A percentile compares a stretch with the other conserved stretches of the same genome.
phyloP scores from a whole-genome alignment of 2,888 invertebrate species.

The Megalurothrips usitatus region DNA sequence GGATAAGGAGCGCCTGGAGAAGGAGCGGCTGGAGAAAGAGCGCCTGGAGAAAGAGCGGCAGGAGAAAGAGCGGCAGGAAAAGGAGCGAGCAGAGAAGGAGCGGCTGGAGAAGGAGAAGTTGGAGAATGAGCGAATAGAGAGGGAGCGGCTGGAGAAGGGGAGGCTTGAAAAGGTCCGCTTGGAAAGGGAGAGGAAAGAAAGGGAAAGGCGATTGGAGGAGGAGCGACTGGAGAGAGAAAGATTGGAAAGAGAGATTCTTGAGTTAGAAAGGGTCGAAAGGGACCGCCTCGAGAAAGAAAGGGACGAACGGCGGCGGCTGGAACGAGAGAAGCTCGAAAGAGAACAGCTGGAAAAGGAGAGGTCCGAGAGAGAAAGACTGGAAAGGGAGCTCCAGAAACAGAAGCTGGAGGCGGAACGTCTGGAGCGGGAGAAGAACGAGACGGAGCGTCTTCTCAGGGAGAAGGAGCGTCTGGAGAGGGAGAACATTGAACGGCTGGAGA shows the following conservation, averaged over 20 bases:
- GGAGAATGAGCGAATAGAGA: slow-evolving; percentile 60
- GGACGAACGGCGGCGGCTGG: not conserved
- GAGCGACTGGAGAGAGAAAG: slow-evolving; percentile 49
- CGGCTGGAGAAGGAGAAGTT: slow-evolving; percentile 76
- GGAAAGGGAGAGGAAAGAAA: slow-evolving; percentile 56
- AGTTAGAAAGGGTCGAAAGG: not conserved
- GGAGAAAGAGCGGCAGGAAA: slow-evolving; percentile 68
- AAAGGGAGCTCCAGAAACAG: slow-evolving; percentile 57
- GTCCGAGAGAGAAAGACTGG: not conserved
- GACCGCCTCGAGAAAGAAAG: not conserved
- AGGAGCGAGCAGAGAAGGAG: slow-evolving; percentile 44
- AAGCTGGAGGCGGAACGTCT: slow-evolving; percentile 71
- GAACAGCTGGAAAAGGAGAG: not conserved
- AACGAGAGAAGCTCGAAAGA: not conserved
- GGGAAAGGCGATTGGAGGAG: slow-evolving; percentile 70
- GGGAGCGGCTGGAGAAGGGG: not conserved
- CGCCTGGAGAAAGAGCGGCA: slow-evolving; percentile 76
- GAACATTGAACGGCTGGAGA: slow-evolving; percentile 56
- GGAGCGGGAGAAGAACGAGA: slow-evolving; percentile 77
- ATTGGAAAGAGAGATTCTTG: slow-evolving; percentile 11
- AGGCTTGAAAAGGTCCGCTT: slow-evolving; percentile 38
- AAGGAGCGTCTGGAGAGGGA: slow-evolving; percentile 45
- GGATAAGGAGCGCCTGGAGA: slow-evolving; percentile 69
- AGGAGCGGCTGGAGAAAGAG: slow-evolving; percentile 79
- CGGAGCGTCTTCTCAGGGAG: slow-evolving; percentile 71